Evolutionary conservation across 2,888 invertebrate genomes (phyloP), one percentile per base, ranked within the genome.

Genomic region (Bursaphelenchus okinawaensis): DNA sequence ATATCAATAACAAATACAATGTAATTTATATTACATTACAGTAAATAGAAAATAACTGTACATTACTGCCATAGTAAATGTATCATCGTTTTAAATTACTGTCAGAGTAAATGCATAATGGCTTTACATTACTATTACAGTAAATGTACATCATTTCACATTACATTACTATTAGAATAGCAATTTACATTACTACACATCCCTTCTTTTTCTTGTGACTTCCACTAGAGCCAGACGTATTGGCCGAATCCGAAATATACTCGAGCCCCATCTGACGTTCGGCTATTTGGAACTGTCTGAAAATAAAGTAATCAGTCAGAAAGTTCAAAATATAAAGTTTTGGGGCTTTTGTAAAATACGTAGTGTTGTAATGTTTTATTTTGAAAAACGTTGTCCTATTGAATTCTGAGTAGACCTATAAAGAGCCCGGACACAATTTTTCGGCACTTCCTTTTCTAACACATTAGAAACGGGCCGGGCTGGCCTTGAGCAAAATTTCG

Each of bases 141-240:
- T 8, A 54, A 19, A 54, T 12, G 22, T n/a, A 54, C 8, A 8
- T 56, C 29, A 7, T 19, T 40, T n/a, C n/a, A 40, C 40, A 40
- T 40, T 12, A 40, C 40, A 40, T n/a, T n/a, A n/a, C n/a, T n/a
- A n/a, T n/a, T n/a, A n/a, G n/a, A n/a, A n/a, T n/a, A n/a, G n/a
- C n/a, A n/a, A 40, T 12, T 29, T 59, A 59, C 60, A 59, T 59
- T 22, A 59, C 50, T 19, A 50, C 24, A 40, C 60, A 59, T 50
- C 51, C 50, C 24, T 50, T 52, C 54, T 54, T 54, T 16, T 26
- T 54, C 24, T 26, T 26, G 54, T 50, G 31, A 50, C 51, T 59
- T 23, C 52, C 52, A 58, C 60, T 59, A 50, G 50, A 40, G 50
- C 60, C 60, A n/a, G 22, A 24, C n/a, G 60, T 50, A 27, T 59